These are phyloP conservation scores for Andrena flavipes DNA, from an alignment of 2,888 invertebrate species.

Conservation along the genomic window DNA sequence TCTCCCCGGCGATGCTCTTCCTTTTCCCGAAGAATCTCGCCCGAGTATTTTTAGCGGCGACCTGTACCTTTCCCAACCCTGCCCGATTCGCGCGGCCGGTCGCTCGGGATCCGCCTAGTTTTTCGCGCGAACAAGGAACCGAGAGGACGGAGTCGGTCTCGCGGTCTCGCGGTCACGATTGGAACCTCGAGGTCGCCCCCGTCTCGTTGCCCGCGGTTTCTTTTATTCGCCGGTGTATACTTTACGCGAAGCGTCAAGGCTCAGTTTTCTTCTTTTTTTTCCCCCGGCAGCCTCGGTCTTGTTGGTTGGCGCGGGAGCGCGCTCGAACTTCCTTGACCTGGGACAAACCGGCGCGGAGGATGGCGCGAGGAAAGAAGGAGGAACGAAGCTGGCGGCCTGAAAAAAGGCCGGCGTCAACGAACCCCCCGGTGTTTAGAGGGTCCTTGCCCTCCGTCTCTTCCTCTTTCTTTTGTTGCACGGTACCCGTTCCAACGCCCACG, in stretches of 20 bases:
- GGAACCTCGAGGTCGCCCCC: constrained; percentile 13
- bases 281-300: not conserved
- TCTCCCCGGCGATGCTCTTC: not conserved
- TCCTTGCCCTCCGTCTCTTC: constrained; percentile 18
- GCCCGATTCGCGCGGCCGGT: too few relatives aligned
- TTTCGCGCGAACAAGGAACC: not conserved
- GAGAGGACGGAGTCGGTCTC: too few relatives aligned
- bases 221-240: constrained; percentile 15
- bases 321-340: constrained; percentile 41
- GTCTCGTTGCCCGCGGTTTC: constrained; percentile 9
- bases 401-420: constrained; percentile 28
- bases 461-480: constrained; percentile 10
- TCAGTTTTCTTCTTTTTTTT: constrained; percentile 15
- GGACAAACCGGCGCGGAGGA: constrained; percentile 9
- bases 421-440: constrained; percentile 40
- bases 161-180: not conserved
- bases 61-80: too few relatives aligned
- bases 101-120: constrained; percentile 12
- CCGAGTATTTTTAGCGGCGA: constrained; percentile 10
- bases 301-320: not conserved
- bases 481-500: constrained; percentile 24
- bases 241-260: constrained; percentile 20
- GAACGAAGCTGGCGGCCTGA: not conserved
- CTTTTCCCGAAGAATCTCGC: constrained; percentile 14
- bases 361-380: constrained; percentile 2